Evolutionary conservation across 2,888 invertebrate genomes (phyloP).

Genomic region (Cephus runcator): DNA sequence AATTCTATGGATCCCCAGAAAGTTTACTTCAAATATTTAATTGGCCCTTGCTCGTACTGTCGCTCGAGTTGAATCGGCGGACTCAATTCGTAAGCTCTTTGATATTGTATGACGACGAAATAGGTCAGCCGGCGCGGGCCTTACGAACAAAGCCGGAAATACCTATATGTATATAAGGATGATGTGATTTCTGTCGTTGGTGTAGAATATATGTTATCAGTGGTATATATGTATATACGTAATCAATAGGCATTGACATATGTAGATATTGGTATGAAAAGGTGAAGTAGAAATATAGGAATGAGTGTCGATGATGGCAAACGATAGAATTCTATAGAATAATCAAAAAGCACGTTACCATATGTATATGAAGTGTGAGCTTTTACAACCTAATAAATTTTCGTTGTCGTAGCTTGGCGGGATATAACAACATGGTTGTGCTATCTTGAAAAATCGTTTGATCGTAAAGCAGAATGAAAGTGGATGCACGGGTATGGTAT

Average conservation of each 20-base stretch:
- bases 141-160: slow-evolving; percentile 35
- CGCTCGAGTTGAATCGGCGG: slow-evolving; percentile 33
- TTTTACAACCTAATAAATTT: not conserved
- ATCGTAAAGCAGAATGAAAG: not conserved
- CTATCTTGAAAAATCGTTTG: not conserved
- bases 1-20: not conserved
- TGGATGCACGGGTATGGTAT: not conserved
- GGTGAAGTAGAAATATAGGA: not conserved
- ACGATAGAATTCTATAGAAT: not conserved
- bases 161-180: slow-evolving; percentile 23
- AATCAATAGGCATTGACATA: not conserved
- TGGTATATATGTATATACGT: not conserved
- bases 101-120: slow-evolving; percentile 42
- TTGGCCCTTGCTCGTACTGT: slow-evolving; percentile 35
- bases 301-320: not conserved
- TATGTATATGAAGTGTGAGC: not conserved
- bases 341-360: not conserved
- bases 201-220: not conserved
- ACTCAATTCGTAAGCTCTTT: slow-evolving; percentile 40
- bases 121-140: slow-evolving; percentile 43
- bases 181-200: slow-evolving; percentile 39
- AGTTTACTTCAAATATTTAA: slow-evolving; percentile 38
- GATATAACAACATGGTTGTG: not conserved
- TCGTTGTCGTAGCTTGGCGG: not conserved
- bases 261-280: not conserved